These are phyloP conservation scores for Holacanthus passer DNA, from an alignment of 2,113 vertebrate genomes.

Conservation along the genomic window DNA sequence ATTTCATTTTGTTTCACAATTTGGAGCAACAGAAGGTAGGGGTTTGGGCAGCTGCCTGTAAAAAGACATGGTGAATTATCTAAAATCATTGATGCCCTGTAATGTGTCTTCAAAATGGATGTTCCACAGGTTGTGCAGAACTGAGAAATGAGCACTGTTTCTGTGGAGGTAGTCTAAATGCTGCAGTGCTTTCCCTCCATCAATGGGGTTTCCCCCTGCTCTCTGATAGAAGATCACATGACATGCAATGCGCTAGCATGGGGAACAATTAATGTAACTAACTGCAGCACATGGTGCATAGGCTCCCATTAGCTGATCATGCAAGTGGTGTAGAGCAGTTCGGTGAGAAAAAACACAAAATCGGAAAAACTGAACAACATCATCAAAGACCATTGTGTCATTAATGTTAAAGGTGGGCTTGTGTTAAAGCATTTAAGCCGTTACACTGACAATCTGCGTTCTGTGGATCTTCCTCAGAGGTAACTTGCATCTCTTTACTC, in stretches of 20 bases:
- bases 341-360: background rate
- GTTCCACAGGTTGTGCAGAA: slow-evolving; percentile 53
- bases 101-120: background rate
- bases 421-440: background rate
- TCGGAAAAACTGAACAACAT: background rate
- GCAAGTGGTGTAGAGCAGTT: background rate
- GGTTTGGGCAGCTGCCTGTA: background rate
- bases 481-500: slow-evolving; percentile 11
- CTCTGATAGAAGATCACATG: slow-evolving; percentile 61
- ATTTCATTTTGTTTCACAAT: background rate
- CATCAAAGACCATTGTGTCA: slow-evolving; percentile 2
- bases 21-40: background rate
- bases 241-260: slow-evolving; percentile 46
- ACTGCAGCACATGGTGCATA: slow-evolving; percentile 27
- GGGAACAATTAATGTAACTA: slow-evolving; percentile 14
- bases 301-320: background rate
- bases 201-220: slow-evolving; percentile 68
- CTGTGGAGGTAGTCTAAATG: background rate
- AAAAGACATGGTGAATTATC: background rate
- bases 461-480: slow-evolving; percentile 9
- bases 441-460: slow-evolving; percentile 16
- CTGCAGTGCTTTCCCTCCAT: slow-evolving; percentile 71
- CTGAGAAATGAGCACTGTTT: background rate
- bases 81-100: background rate
- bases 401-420: background rate